Conservation (phyloP, 2,888 invertebrate genomes). For the Tinea trinotella region DNA sequence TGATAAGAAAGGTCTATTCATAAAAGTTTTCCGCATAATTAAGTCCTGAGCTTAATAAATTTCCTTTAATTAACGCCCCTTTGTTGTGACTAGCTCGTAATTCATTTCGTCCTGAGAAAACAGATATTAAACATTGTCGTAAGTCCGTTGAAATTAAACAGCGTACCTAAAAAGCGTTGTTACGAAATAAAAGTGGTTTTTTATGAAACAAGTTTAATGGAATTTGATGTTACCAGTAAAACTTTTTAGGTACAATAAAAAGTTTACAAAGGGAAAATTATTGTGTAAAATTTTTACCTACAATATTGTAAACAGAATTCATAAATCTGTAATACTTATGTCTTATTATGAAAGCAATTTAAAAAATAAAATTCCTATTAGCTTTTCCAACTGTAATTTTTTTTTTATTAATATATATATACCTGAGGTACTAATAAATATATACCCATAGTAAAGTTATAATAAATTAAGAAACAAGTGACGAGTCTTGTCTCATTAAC, state of each 20-base stretch:
- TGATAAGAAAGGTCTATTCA: slow-evolving; percentile 8
- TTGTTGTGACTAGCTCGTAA: slow-evolving; percentile 4
- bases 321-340: too few species aligned
- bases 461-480: too few species aligned
- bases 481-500: too few species aligned
- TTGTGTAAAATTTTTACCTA: not conserved
- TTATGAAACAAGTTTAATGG: not conserved
- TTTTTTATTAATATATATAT: too few species aligned
- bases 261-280: not conserved
- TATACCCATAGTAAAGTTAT: too few species aligned
- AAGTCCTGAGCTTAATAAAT: slow-evolving; percentile 14
- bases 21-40: slow-evolving; percentile 14
- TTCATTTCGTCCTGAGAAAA: slow-evolving; percentile 7
- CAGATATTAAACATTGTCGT: slow-evolving; percentile 1
- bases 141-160: not conserved
- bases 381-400: too few species aligned
- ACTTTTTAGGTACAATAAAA: not conserved
- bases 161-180: not conserved
- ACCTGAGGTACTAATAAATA: too few species aligned
- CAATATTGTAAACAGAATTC: too few species aligned
- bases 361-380: too few species aligned
- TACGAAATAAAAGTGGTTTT: not conserved
- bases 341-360: too few species aligned
- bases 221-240: not conserved
- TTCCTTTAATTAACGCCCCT: slow-evolving; percentile 15